Base-by-base conservation (phyloP, 2,113 vertebrate species). In the Crotalus helleri region DNA sequence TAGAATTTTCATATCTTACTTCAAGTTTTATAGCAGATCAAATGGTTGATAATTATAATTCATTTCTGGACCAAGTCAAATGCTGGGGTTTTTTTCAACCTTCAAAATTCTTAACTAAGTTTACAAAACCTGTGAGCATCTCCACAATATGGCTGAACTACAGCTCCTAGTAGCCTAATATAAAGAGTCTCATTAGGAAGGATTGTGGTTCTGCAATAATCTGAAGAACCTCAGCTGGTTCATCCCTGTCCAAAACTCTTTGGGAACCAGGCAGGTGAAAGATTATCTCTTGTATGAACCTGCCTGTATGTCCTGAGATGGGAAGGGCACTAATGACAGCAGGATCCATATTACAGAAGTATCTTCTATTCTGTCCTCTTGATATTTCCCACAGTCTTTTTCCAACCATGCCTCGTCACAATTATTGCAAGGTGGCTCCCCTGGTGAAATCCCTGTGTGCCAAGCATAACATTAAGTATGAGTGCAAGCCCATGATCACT, bases 341-440 rank as follows among this genome's bases (percentile, higher is more conserved):
- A 51, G 51, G 49, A n/a, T 29, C 86, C 51, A 33, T n/a, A 19
- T 54, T 1, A 44, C 4, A 21, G 59, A 74, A 12, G 15, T 74
- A 39, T 39, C 2, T 24, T 55, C 51, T 81, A 5, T 24, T n/a
- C n/a, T n/a, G n/a, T n/a, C n/a, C n/a, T 8, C 54, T 46, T 61
- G 23, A 64, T 17, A 29, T 33, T 10, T 0, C 1, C 55, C 46
- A 1, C 95, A 98, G 98, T 94, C 97, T 98, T 5, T 98, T 98
- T 59, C 98, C 98, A 19, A 98, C 97, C 0, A 95, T 97, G 97
- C 97, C 97, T 5, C 90, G 97, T 3, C 98, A 98, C 95, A 98
- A 98, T 54, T 98, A 97, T 94, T 95, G 96, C 96, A 97, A 97
- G 85, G 97, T 97, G 87, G 97, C 97, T 0, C 98, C 98, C 9